Evolutionary conservation across 2,113 vertebrate genomes (phyloP), one percentile per base, ranked within the genome.

Genomic region (Zeus faber): DNA sequence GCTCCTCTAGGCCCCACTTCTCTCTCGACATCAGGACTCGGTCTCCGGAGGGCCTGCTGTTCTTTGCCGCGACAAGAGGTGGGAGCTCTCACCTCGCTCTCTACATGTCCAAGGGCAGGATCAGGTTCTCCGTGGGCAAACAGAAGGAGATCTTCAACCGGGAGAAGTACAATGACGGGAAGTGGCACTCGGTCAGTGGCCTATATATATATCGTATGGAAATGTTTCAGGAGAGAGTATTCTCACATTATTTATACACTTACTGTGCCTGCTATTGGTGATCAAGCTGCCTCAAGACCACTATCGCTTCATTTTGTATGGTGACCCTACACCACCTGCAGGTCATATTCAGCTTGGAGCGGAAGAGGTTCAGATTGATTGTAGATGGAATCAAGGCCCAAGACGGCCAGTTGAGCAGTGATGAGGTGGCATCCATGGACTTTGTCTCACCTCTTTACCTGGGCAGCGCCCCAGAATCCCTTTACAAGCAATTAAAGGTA

Each of bases 131-230:
- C 17, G 62, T 87, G 14, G 89, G 86, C 49, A 91, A 78, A 54
- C 80, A 77, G 21, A 72, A 83, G 41, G 92, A 89, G 77, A 91
- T 98, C 54, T 95, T 87, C 78, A 95, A 90, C 78, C 88, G 80
- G 71, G 82, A 88, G 58, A 94, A 91, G 74, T 92, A 89, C 88
- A 93, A 87, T 0, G 91, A 98, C 7, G 92, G 94, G 18, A 91
- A 90, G 16, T 98, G 96, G 96, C 95, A 98, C 78, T 92, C 86
- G 71, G 95, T 98, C 70, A 91, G 94, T 86, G 16, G 31, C 59
- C 17, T 25, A n/a, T n/a, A n/a, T n/a, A n/a, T 1, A 17, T 13
- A 23, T 20, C 13, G 18, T 29, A 6, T 14, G 13, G 24, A 5
- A 46, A 9, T 13, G 11, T 46, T 41, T 18, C 41, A 44, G 18